Base-by-base conservation (phyloP, 2,888 invertebrate genomes). In the Oscheius sp. region DNA sequence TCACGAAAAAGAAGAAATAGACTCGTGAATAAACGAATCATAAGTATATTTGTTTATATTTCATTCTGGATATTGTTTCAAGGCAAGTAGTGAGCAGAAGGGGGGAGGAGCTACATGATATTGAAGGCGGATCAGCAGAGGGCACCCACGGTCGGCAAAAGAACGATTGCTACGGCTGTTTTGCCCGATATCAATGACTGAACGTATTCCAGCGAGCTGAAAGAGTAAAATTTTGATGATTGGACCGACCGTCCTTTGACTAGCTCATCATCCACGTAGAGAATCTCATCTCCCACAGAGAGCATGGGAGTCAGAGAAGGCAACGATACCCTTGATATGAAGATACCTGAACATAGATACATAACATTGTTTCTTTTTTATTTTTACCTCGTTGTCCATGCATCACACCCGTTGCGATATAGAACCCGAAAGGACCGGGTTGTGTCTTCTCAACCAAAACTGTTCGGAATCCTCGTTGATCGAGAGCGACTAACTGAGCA, bases 351-450 rank as follows among this genome's bases (percentile, higher is more conserved):
- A n/a, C n/a, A n/a, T n/a, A n/a, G n/a, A n/a, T n/a, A n/a, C 81
- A 80, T 72, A 66, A 67, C 76, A 41, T 17, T 14, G 24, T 20
- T 17, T 54, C 26, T 54, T 24, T n/a, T n/a, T n/a, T n/a, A n/a
- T n/a, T n/a, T n/a, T n/a, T n/a, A n/a, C 82, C 82, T 74, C 78
- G 62, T 62, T 80, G 80, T 33, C 77, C 76, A 24, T 78, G 72
- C 17, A 77, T 70, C 17, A 78, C 67, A 9, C 82, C 82, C 0
- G 77, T 78, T 2, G 82, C 82, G 50, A 82, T 82, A 67, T 77
- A 82, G 56, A 82, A 82, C 6, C 82, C 82, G 54, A 82, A 82
- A 2, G 82, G 82, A 32, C 82, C 82, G 8, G 78, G 76, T 61
- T 80, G 75, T 32, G 74, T 70, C 66, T 81, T 81, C 47, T 78